These are phyloP conservation scores for Bambusicola thoracicus DNA, from an alignment of 2,113 vertebrate species.

Conservation along the genomic window DNA sequence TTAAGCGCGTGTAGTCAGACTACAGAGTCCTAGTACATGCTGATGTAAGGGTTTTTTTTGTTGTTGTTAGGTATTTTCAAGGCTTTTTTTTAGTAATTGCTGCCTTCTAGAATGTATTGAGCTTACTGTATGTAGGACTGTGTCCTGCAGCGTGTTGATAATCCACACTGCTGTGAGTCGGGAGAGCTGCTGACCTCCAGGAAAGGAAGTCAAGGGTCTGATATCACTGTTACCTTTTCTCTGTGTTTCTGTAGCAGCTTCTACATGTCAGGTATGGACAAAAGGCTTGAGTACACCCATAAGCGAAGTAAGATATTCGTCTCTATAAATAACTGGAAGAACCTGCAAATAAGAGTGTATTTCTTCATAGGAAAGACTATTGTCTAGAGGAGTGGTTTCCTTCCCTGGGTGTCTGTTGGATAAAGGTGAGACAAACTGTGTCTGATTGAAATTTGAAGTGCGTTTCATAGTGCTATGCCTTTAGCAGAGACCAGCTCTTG, in stretches of 20 bases:
- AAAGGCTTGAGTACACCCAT: neutral
- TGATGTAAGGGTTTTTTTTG: neutral
- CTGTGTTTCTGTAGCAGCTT: neutral
- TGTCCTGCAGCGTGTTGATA: neutral
- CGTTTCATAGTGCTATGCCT: neutral
- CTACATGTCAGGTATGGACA: neutral
- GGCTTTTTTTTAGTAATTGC: neutral
- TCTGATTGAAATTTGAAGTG: neutral
- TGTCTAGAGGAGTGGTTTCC: too few species aligned
- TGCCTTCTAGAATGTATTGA: neutral
- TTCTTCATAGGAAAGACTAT: neutral
- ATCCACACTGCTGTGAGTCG: neutral
- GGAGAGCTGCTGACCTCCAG: neutral
- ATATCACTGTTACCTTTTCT: neutral
- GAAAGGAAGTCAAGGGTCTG: neutral
- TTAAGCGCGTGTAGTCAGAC: too few species aligned
- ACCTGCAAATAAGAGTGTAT: neutral
- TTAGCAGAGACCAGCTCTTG: neutral
- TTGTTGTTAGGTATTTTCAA: neutral
- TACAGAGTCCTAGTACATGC: neutral
- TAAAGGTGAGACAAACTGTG: neutral
- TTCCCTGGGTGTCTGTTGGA: neutral
- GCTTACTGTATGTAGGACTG: neutral
- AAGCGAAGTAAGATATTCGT: neutral
- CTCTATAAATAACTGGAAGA: neutral